Evolutionary conservation across 2,113 vertebrate species (phyloP), one percentile per base, ranked within the genome.

Genomic region (Anarhynchus alexandrinus): DNA sequence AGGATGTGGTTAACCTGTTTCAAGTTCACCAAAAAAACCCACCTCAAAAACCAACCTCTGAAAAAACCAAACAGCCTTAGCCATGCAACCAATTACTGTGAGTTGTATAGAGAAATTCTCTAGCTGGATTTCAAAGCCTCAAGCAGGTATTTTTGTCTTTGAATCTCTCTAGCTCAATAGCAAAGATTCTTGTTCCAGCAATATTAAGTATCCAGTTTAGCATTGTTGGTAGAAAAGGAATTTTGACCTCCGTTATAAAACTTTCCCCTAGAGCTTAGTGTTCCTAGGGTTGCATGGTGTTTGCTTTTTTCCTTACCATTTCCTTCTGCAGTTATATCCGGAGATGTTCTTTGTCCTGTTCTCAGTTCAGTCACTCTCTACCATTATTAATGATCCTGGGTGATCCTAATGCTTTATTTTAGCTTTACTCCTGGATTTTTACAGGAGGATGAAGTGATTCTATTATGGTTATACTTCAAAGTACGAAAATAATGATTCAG

Each of bases 401-500:
- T 76, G 36, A 61, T 49, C 6, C 8, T 67, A 36, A 54, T 54
- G 30, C 43, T 87, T 88, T 70, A 8, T 85, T 89, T 76, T 76
- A 59, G 36, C 7, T 88, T 78, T 21, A 47, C 13, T 82, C 32
- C 65, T 77, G 45, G 32, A 67, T 74, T 90, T 96, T 91, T 73
- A 95, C 20, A 59, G 76, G 27, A 82, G 45, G 16, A 62, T 59
- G 32, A 82, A 94, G 26, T 78, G 42, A 26, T 83, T 94, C 38
- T 59, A 51, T 74, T 70, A 42, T 51, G 26, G 25, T 77, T 84
- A 67, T 91, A 52, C 19, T 64, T 90, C 49, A 81, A 6, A 81
- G 57, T 77, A 59, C 88, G 81, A 92, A 92, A 93, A 88, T 66
- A 88, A 77, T 64, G 20, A 91, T 91, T 83, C 73, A 79, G 59